Conservation (phyloP, 2,113 vertebrate genomes). For the Ancistrus triradiatus region DNA sequence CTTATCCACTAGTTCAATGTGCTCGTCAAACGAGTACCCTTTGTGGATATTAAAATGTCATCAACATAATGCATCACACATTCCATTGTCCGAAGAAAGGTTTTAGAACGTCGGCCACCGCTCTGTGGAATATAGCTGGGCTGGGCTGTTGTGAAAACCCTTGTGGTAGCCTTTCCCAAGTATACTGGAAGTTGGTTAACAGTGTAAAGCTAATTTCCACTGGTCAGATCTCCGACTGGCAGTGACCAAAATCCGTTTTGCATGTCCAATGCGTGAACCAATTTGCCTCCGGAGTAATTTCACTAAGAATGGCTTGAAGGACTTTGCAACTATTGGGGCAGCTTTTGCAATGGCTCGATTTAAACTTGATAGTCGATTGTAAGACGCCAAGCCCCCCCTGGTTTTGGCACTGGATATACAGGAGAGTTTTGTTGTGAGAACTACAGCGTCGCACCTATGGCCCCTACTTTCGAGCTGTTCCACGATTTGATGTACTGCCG, state of each 20-base stretch:
- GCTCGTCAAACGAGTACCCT: neutral
- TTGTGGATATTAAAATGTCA: neutral
- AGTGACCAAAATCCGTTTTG: constrained; percentile 13
- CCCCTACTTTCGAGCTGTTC: neutral
- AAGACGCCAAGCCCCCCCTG: neutral
- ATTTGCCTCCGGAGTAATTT: neutral
- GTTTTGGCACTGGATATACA: neutral
- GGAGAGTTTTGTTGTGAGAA: neutral
- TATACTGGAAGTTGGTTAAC: constrained; percentile 8
- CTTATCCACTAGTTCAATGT: neutral
- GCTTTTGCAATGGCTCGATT: neutral
- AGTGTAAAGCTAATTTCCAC: constrained; percentile 10
- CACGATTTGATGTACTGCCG: neutral
- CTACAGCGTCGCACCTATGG: neutral
- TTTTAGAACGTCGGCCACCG: neutral
- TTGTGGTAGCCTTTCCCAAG: neutral
- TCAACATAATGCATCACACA: neutral
- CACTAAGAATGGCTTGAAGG: neutral
- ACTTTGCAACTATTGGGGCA: neutral
- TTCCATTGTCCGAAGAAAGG: neutral
- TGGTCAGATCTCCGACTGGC: neutral
- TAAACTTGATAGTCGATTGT: neutral
- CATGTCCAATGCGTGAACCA: constrained; percentile 18
- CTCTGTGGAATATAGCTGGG: neutral
- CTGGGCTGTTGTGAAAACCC: neutral